Evolutionary conservation across 1,140 invertebrate species (phyloP), one percentile per base, ranked within the genome.

Genomic region (Bilobella aurantiaca): DNA sequence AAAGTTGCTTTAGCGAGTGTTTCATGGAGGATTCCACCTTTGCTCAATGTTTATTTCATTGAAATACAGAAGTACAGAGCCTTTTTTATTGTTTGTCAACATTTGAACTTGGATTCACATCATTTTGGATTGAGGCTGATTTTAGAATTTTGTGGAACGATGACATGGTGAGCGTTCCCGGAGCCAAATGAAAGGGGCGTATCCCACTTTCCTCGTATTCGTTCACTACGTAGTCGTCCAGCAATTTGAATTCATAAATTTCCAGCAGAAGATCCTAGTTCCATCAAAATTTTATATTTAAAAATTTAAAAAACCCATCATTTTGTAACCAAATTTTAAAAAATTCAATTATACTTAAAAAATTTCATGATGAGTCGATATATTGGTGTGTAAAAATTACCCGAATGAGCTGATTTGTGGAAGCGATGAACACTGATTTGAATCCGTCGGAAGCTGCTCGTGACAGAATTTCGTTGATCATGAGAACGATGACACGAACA

Each of bases 221-320:
- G 25, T 61, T 61, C 30, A 34, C 30, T 12, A 25, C 30, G 23
- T 37, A 32, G 34, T 61, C 59, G 5, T 61, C 59, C 8, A 61
- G 8, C 31, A 61, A 23, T 12, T 31, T 32, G 59, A 37, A 61
- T 25, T 61, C 16, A 14, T 12, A 61, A 14, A 61, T 37, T 34
- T 61, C 59, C 31, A 61, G 23, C 2, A 34, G n/a, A 2, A 61
- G 30, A 25, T 32, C 30, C 59, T 61, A 42, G 32, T 3, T 3
- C 3, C 18, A 61, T 31, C 2, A 18, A 42, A 23, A 37, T 12
- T 32, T 21, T 3, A 3, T 14, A 21, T 61, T 61, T 3, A 8
- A 37, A 8, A 12, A 12, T 23, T 61, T 12, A n/a, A 37, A 5
- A 25, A 3, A 61, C 3, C 28, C n/a, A 37, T 3, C 59, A 2